Evolutionary conservation across 2,888 invertebrate genomes (phyloP).

Genomic region (Colletes collaris): DNA sequence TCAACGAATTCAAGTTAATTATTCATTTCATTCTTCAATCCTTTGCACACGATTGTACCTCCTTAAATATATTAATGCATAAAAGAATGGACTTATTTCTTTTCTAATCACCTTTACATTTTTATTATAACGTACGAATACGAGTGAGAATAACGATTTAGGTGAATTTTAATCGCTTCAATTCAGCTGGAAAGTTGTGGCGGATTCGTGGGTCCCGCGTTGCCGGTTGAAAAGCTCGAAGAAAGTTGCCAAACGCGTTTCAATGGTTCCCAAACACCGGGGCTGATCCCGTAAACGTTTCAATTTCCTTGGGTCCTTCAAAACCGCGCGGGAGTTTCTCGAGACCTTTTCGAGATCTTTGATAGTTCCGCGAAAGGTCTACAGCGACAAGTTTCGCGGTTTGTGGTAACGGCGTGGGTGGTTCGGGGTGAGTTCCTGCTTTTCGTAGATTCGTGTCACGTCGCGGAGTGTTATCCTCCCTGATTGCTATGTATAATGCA

Average conservation of each 20-base stretch:
- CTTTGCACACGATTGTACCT: not conserved
- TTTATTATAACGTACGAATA: too few relatives aligned
- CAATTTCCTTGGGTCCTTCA: constrained; percentile 19
- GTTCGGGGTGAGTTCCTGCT: not conserved
- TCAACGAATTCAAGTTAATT: constrained; percentile 12
- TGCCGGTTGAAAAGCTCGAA: constrained; percentile 28
- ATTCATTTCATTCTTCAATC: not conserved
- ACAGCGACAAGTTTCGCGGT: not conserved
- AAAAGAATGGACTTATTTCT: too few relatives aligned
- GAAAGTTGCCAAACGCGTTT: constrained; percentile 21
- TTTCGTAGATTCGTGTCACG: constrained; percentile 3
- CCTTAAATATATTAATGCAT: too few relatives aligned
- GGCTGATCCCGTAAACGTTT: constrained; percentile 4
- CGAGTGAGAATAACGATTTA: not conserved
- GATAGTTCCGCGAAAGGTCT: constrained; percentile 6
- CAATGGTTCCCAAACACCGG: too few relatives aligned
- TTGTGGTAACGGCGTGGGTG: too few relatives aligned
- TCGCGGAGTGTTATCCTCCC: not conserved
- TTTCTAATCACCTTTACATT: too few relatives aligned
- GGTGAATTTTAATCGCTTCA: constrained; percentile 39
- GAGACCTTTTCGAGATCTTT: constrained; percentile 9
- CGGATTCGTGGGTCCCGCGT: constrained; percentile 10
- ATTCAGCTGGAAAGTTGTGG: not conserved
- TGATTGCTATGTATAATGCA: constrained; percentile 22
- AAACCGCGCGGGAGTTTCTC: constrained; percentile 4